phyloP scores from a whole-genome alignment of 92 coral and sea anemone species.

The Phenganax subtilis region DNA sequence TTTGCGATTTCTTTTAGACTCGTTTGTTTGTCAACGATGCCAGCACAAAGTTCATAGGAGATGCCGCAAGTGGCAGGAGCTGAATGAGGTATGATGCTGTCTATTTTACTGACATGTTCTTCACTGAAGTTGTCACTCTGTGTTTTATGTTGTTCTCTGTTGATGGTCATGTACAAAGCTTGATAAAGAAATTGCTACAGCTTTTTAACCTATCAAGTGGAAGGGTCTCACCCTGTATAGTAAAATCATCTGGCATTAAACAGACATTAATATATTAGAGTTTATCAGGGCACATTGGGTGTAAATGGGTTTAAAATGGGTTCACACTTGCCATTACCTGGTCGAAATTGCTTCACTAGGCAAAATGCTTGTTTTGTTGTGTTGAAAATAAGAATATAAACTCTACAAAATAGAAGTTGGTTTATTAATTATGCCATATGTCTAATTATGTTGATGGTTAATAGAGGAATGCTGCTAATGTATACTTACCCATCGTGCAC shows the following conservation, averaged over 20 bases:
- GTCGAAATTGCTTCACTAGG: slow-evolving; percentile 91
- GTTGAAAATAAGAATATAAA: slow-evolving; percentile 63
- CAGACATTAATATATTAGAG: too few species aligned
- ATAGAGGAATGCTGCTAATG: not conserved
- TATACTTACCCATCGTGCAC: slow-evolving; percentile 84
- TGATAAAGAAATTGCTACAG: not conserved
- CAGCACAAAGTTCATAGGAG: slow-evolving; percentile 96
- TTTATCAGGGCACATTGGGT: too few species aligned
- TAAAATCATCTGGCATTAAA: not conserved
- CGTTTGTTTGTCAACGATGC: slow-evolving; percentile 77
- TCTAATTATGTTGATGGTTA: not conserved
- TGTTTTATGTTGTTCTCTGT: slow-evolving; percentile 58
- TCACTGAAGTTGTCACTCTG: slow-evolving; percentile 6
- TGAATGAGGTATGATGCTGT: slow-evolving; percentile 58
- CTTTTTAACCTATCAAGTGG: not conserved
- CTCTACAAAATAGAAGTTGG: slow-evolving; percentile 42
- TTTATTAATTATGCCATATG: not conserved
- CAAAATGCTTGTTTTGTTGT: slow-evolving; percentile 81
- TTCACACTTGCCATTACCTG: slow-evolving; percentile 49
- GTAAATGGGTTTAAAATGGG: not conserved
- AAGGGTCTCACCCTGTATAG: not conserved
- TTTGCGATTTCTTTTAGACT: slow-evolving; percentile 63
- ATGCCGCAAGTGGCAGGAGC: slow-evolving; percentile 66
- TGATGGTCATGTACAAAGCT: slow-evolving; percentile 83
- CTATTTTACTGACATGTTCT: slow-evolving; percentile 57